phyloP scores from a whole-genome alignment of 2,797 vertebrate species.

The Poecilia wingei region DNA sequence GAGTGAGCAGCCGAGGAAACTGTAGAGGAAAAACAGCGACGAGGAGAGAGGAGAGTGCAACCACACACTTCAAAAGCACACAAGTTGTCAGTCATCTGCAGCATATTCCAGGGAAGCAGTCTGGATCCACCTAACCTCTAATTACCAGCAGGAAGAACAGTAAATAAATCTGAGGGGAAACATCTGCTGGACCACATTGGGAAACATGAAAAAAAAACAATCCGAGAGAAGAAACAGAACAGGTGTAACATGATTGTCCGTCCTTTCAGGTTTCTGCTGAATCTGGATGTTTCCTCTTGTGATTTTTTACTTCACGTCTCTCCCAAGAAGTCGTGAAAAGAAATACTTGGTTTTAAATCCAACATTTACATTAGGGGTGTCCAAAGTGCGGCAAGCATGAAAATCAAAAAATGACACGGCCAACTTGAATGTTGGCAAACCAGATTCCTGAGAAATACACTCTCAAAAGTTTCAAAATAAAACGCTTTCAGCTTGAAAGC shows the following conservation, averaged over 20 bases:
- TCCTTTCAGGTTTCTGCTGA: not conserved
- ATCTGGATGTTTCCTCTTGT: not conserved
- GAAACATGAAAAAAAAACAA: conserved; percentile 9
- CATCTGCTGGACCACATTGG: conserved; percentile 31
- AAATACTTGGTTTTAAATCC: not conserved
- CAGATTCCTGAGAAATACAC: too few species aligned
- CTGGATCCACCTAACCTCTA: conserved; percentile 31
- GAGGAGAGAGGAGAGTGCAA: conserved; percentile 13
- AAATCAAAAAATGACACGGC: too few species aligned
- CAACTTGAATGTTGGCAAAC: too few species aligned
- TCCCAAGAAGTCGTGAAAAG: not conserved
- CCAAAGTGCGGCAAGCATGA: too few species aligned
- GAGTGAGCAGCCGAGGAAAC: conserved; percentile 35
- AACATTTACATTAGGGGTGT: too few species aligned
- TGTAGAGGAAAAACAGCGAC: not conserved
- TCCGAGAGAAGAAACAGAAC: not conserved
- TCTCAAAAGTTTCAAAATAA: too few species aligned
- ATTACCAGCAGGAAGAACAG: conserved; percentile 48
- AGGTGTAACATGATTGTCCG: conserved; percentile 12
- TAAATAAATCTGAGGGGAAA: conserved; percentile 13
- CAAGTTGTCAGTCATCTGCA: conserved; percentile 42
- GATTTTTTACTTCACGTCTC: not conserved
- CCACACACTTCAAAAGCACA: conserved; percentile 53
- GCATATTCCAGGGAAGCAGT: conserved; percentile 19
- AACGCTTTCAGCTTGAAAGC: too few species aligned